Evolutionary conservation across 2,113 vertebrate species (phyloP), one percentile per base, ranked within the genome.

Genomic region (Lates calcarifer): DNA sequence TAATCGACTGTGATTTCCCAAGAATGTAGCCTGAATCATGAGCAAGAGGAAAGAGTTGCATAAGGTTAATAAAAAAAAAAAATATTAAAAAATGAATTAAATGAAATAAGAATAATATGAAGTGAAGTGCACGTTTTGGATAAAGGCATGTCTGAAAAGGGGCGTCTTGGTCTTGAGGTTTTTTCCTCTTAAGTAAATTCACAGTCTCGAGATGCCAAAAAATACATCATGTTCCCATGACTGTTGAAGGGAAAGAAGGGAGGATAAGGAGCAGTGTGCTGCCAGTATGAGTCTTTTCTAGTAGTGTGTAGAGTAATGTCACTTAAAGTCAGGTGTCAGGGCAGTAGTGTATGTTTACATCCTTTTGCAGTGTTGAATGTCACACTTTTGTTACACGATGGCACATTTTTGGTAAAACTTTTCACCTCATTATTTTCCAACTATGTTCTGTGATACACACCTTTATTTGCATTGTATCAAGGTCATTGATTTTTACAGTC

Each of bases 221-320:
- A 57, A 31, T 1, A 57, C 65, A 58, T 28, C 24, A 29, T 64
- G 49, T 57, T 65, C 60, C 31, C 39, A 15, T 14, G 9, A 53
- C 6, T 15, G 37, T 4, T 45, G 18, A 65, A 58, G 28, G 31
- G 51, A 15, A 58, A 58, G 31, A 49, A 3, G 64, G 13, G 18
- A 29, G 20, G 45, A 66, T 66, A 20, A 85, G 41, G 37, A 20
- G 33, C 28, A 35, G 71, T 60, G 24, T 65, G 31, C 22, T 68
- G 56, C 6, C 37, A 72, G 31, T 8, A 3, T 3, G 4, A 29
- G 41, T 51, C 26, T 60, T n/a, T n/a, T n/a, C n/a, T n/a, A n/a
- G n/a, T n/a, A 2, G 2, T 18, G 6, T 18, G 14, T 31, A 8
- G 3, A 57, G 17, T 33, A 56, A 43, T 2, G 3, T 7, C 18